Evolutionary conservation across 2,113 vertebrate genomes (phyloP).

Genomic region (Sula dactylatra): DNA sequence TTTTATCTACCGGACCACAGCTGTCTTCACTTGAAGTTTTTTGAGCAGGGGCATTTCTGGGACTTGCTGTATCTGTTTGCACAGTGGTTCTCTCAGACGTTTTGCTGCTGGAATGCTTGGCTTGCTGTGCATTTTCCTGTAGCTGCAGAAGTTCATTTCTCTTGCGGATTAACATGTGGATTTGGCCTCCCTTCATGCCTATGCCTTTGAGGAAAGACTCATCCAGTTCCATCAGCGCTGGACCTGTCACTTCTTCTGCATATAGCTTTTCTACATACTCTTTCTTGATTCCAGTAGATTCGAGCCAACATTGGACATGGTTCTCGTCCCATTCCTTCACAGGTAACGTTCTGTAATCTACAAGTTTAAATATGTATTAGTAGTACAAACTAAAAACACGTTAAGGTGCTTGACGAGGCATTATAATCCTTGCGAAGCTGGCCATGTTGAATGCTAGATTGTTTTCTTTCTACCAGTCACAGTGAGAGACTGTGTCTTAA

Average conservation of each 20-base stretch:
- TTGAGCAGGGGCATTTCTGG: fast-evolving
- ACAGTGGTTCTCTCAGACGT: fast-evolving
- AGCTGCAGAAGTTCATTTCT: constrained; percentile 59
- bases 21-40: background rate
- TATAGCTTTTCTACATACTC: constrained; percentile 66
- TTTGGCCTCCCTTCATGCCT: constrained; percentile 77
- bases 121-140: background rate
- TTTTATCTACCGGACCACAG: background rate
- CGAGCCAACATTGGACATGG: constrained; percentile 77
- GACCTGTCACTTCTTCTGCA: constrained; percentile 78
- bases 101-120: background rate
- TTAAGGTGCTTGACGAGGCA: fast-evolving
- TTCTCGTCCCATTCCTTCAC: constrained; percentile 74
- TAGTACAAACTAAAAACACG: background rate
- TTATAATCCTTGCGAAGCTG: background rate
- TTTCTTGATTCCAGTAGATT: constrained; percentile 72
- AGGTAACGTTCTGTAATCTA: constrained; percentile 53
- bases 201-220: constrained; percentile 70
- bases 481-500: background rate
- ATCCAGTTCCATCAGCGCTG: constrained; percentile 61
- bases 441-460: background rate
- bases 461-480: background rate
- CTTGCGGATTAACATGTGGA: constrained; percentile 70
- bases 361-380: background rate
- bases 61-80: background rate